A percentile compares a stretch with the other conserved stretches of the same genome.
Conservation (phyloP, 1,140 invertebrate species). For the Drosophila chauvacae region DNA sequence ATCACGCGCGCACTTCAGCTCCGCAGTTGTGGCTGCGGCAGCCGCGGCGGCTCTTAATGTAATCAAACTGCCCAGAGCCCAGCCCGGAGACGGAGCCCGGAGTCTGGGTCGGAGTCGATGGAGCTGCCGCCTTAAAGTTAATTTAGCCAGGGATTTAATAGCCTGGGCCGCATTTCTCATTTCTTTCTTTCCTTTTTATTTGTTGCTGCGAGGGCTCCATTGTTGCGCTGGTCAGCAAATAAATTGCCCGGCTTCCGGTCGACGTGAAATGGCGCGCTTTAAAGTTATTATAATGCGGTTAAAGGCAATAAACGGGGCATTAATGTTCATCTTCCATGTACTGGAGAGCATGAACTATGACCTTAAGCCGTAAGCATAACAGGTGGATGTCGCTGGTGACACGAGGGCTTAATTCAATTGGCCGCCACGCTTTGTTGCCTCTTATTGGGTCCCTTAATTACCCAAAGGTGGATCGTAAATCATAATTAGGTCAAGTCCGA, state of each 20-base stretch:
- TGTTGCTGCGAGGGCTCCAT: slow-evolving; percentile 38
- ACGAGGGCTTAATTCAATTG: slow-evolving; percentile 18
- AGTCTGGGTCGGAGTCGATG: background rate
- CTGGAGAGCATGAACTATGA: slow-evolving; percentile 60
- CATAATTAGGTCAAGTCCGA: slow-evolving; percentile 45
- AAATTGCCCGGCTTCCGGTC: slow-evolving; percentile 72
- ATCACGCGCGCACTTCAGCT: slow-evolving; percentile 60
- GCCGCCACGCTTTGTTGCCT: background rate
- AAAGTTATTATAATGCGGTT: slow-evolving; percentile 83
- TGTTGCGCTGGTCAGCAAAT: slow-evolving; percentile 70
- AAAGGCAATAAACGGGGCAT: slow-evolving; percentile 79
- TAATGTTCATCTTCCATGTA: slow-evolving; percentile 68
- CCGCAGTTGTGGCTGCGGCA: slow-evolving; percentile 5
- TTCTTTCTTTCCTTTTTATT: slow-evolving; percentile 42
- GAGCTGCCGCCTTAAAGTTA: slow-evolving; percentile 75
- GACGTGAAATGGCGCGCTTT: slow-evolving; percentile 71
- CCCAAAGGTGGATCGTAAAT: slow-evolving; percentile 13
- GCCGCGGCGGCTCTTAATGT: slow-evolving; percentile 61
- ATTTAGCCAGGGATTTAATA: slow-evolving; percentile 84
- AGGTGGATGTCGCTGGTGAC: slow-evolving; percentile 43
- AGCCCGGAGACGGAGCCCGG: background rate
- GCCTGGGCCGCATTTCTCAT: slow-evolving; percentile 77
- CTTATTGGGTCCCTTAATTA: slow-evolving; percentile 5
- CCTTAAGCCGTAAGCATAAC: slow-evolving; percentile 27
- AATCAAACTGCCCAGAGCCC: slow-evolving; percentile 62